Evolutionary conservation across 2,888 invertebrate species (phyloP).

Genomic region (Xylota sylvarum): DNA sequence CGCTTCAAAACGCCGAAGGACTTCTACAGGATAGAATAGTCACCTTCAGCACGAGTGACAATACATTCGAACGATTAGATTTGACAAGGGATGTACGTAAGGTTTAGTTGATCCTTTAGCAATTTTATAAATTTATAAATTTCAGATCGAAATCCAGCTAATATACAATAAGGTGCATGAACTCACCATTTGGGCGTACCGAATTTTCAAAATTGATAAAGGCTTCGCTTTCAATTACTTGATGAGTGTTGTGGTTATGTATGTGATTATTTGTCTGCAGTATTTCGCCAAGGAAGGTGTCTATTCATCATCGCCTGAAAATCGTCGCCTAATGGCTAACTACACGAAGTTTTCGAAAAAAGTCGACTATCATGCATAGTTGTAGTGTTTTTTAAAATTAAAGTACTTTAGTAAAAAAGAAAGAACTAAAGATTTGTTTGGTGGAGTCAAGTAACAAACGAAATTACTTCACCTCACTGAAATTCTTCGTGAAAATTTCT

Average conservation of each 20-base stretch:
- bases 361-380: neutral
- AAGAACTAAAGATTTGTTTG: too few relatives aligned
- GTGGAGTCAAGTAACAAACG: too few relatives aligned
- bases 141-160: neutral
- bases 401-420: too few relatives aligned
- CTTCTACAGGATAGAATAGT: neutral
- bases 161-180: neutral
- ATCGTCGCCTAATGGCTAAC: neutral
- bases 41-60: neutral
- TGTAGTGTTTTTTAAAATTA: too few relatives aligned
- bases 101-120: neutral
- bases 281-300: constrained; percentile 2
- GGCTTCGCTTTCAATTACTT: neutral
- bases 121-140: neutral
- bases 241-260: neutral
- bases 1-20: neutral
- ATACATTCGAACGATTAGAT: neutral
- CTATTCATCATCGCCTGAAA: neutral
- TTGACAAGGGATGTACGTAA: neutral
- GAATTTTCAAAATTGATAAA: neutral
- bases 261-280: constrained; percentile 1
- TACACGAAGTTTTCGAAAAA: neutral
- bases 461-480: too few relatives aligned
- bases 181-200: constrained; percentile 3
- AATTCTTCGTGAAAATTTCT: too few relatives aligned